These are phyloP conservation scores for Coptotermes formosanus DNA, from an alignment of 1,140 invertebrate genomes.

Conservation along the genomic window DNA sequence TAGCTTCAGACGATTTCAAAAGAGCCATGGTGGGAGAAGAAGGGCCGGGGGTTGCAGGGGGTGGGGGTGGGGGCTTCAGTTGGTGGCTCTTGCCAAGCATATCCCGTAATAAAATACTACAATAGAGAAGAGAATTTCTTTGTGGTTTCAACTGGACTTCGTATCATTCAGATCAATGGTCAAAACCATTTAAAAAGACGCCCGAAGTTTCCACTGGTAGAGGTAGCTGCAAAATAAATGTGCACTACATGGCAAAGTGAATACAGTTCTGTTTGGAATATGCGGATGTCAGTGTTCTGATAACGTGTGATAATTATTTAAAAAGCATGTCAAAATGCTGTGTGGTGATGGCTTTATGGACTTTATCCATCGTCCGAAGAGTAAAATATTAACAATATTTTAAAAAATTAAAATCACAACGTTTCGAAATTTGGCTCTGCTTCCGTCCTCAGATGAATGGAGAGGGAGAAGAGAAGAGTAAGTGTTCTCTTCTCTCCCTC, in stretches of 20 bases:
- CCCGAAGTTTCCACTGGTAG: too few relatives aligned
- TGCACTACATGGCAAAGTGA: background rate
- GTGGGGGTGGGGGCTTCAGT: background rate
- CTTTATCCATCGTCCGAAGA: too few relatives aligned
- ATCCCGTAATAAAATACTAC: constrained; percentile 9
- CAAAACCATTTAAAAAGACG: too few relatives aligned
- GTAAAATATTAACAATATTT: too few relatives aligned
- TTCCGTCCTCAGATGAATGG: too few relatives aligned
- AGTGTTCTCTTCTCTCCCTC: too few relatives aligned
- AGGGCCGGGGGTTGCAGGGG: background rate
- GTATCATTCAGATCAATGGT: background rate
- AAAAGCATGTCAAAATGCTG: too few relatives aligned
- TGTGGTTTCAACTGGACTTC: background rate
- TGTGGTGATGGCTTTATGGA: too few relatives aligned
- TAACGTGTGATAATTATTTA: too few relatives aligned
- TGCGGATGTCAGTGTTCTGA: background rate
- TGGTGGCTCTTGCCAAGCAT: background rate
- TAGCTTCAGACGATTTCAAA: constrained; percentile 20
- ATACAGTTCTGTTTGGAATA: background rate
- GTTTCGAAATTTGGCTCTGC: too few relatives aligned
- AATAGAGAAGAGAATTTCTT: constrained; percentile 8
- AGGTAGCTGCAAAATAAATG: background rate
- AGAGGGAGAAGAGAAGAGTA: too few relatives aligned
- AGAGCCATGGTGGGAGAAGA: background rate
- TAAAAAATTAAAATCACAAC: too few relatives aligned